Evolutionary conservation across 2,888 invertebrate species (phyloP), one percentile per base, ranked within the genome.

Genomic region (Ophion ellenae): DNA sequence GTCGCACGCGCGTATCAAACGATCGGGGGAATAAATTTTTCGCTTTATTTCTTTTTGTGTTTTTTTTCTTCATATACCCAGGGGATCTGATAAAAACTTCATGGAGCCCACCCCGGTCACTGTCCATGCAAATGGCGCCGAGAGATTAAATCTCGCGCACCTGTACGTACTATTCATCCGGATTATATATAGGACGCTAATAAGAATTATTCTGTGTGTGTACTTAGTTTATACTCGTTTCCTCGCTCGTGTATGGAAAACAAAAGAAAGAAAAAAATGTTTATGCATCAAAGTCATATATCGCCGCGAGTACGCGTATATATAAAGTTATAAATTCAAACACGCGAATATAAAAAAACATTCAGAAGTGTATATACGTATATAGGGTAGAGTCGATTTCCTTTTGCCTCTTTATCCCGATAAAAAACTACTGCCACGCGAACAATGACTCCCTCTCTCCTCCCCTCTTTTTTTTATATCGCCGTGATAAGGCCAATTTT

Each of bases 311-410:
- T 63, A 61, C 45, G 70, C 81, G 67, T 77, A 20, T 53, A 0
- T 40, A 28, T 69, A 74, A 57, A 53, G 47, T 61, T 80, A 70
- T 76, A 74, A 86, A 83, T 83, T 86, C 69, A 77, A 64, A 83
- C 86, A 83, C 83, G 86, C 83, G 80, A 86, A 69, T 66, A 78
- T 40, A 61, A 61, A 61, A 74, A 83, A 86, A 86, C 81, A 78
- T 81, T 69, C 78, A n/a, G 66, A 59, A 61, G 73, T 36, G 20
- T 14, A 63, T 57, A 63, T 79, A 79, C 66, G 57, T 74, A 28
- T 67, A 66, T 28, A 11, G 57, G 14, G 7, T 64, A n/a, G 14
- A 20, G n/a, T 40, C 32, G 45, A 24, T 36, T 24, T 17, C 40
- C 57, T 59, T 67, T 76, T 61, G 53, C 59, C 47, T 74, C 71